These are phyloP conservation scores for Leucophenga montana DNA, from an alignment of 2,888 invertebrate species.

Conservation along the genomic window DNA sequence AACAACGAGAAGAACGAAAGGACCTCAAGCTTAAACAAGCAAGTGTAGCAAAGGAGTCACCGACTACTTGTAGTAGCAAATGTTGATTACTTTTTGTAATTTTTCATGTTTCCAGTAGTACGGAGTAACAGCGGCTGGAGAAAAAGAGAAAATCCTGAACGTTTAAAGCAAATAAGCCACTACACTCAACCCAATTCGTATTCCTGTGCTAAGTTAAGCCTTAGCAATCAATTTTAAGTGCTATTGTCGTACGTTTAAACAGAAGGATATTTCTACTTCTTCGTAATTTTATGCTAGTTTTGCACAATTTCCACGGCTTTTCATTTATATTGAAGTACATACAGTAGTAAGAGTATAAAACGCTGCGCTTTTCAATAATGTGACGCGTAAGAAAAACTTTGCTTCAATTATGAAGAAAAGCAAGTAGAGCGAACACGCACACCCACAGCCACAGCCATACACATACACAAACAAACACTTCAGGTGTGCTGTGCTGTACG, in stretches of 20 bases:
- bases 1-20: background rate
- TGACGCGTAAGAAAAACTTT: background rate
- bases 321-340: background rate
- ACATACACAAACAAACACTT: background rate
- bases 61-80: conserved; percentile 4
- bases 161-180: conserved; percentile 5
- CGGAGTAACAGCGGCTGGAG: background rate
- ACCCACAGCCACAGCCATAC: background rate
- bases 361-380: no score
- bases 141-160: background rate
- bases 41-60: background rate
- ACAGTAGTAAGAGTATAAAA: no score
- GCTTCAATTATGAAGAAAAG: conserved; percentile 19
- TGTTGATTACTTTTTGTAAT: conserved; percentile 27
- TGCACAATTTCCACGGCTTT: background rate
- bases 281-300: background rate
- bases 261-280: background rate
- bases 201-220: background rate
- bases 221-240: conserved; percentile 27
- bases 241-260: conserved; percentile 17
- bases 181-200: background rate
- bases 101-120: background rate
- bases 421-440: background rate
- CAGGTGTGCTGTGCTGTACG: background rate
- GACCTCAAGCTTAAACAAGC: background rate